Percentiles rank a stretch among this genome's conserved stretches.
These are phyloP conservation scores for Thalassophryne amazonica DNA, from an alignment of 2,797 vertebrate species.

Conservation along the genomic window DNA sequence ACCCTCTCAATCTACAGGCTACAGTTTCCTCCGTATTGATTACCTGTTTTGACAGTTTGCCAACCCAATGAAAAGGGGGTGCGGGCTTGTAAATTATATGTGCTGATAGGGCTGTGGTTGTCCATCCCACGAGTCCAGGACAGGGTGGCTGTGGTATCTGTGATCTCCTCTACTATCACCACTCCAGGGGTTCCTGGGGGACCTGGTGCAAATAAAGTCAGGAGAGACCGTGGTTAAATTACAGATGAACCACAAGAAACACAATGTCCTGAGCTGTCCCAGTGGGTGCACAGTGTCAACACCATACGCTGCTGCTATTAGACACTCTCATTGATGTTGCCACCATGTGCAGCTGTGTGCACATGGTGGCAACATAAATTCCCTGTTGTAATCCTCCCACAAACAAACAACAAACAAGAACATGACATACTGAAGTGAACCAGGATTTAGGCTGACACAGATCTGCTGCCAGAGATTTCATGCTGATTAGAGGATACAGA, in stretches of 20 bases:
- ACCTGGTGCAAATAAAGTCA: slow-evolving; percentile 70
- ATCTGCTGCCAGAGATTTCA: slow-evolving; percentile 45
- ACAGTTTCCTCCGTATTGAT: slow-evolving; percentile 60
- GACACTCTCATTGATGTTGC: slow-evolving; percentile 25
- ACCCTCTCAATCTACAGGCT: slow-evolving; percentile 29
- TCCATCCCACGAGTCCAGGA: slow-evolving; percentile 93
- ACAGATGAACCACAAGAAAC: slow-evolving; percentile 6
- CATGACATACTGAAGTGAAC: slow-evolving; percentile 17
- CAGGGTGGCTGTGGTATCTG: slow-evolving; percentile 89
- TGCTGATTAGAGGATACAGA: slow-evolving; percentile 39
- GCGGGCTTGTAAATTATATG: slow-evolving; percentile 93
- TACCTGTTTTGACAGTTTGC: slow-evolving; percentile 97
- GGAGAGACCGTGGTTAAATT: slow-evolving; percentile 18
- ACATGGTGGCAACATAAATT: slow-evolving; percentile 17
- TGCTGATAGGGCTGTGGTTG: slow-evolving; percentile 94
- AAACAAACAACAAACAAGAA: slow-evolving; percentile 40
- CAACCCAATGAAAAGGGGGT: slow-evolving; percentile 97
- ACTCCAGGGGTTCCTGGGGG: slow-evolving; percentile 94
- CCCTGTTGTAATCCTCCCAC: slow-evolving; percentile 30
- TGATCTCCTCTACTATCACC: slow-evolving; percentile 97
- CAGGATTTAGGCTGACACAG: slow-evolving; percentile 27
- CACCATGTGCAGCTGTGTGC: slow-evolving; percentile 10
- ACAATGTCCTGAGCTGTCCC: neutral
- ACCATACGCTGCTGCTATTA: slow-evolving; percentile 17
- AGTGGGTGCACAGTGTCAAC: slow-evolving; percentile 11